phyloP scores from a whole-genome alignment of 2,888 invertebrate genomes.

The Magallana nippona region DNA sequence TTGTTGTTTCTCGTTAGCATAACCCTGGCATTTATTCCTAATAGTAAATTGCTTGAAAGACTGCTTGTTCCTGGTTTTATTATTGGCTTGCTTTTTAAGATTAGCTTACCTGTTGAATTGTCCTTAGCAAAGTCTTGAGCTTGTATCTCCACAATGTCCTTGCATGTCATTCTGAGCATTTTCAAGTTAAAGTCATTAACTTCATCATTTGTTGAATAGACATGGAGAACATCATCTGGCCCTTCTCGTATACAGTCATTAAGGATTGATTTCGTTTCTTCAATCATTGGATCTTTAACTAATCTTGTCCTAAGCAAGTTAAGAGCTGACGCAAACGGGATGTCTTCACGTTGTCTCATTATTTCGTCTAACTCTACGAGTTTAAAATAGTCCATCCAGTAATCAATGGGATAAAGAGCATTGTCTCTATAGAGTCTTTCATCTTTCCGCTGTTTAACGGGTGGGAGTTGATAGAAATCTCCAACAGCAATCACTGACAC shows the following conservation, averaged over 20 bases:
- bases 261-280: background rate
- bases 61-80: no score
- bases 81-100: no score
- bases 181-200: conserved; percentile 45
- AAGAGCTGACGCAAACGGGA: background rate
- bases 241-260: conserved; percentile 25
- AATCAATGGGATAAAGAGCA: background rate
- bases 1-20: no score
- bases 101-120: no score
- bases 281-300: no score
- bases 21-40: no score
- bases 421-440: background rate
- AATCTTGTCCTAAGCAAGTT: background rate
- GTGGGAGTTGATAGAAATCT: background rate
- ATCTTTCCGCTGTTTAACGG: background rate
- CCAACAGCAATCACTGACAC: background rate
- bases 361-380: background rate
- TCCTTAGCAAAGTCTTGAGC: no score
- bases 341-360: background rate
- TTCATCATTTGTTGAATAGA: conserved; percentile 50
- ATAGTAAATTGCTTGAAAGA: no score
- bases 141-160: background rate
- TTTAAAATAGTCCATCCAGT: background rate
- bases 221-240: conserved; percentile 42
- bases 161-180: conserved; percentile 25